Base-by-base conservation (phyloP, 2,797 vertebrate genomes). In the Etheostoma nigrum region DNA sequence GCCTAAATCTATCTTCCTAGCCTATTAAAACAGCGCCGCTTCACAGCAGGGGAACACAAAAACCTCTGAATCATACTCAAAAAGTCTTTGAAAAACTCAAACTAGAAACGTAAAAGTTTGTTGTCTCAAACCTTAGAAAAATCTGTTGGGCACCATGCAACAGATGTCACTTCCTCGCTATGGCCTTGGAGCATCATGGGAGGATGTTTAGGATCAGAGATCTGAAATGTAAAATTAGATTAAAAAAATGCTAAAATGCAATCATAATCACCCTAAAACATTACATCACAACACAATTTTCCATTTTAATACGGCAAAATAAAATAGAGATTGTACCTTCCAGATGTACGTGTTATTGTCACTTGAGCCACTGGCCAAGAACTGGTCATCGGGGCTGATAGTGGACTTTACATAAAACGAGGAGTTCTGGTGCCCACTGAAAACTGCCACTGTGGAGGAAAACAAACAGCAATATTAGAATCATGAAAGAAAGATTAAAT, bases 131-230 rank as follows among this genome's bases (percentile, higher is more conserved):
- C 98, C 97, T 99, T 99, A 2, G 97, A 95, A 78, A 99, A 99
- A 87, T 99, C 98, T n/a, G 96, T 96, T 1, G 96, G 97, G 88
- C 97, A 98, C 98, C 98, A 99, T 18, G 95, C 94, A 72, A 99
- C 93, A 47, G 97, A 98, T 0, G 98, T 99, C 78, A 99, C 98
- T 87, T 99, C 98, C 91, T 98, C 96, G 53, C 93, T 95, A 67
- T 99, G 98, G 75, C 98, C 98, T 75, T 96, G 93, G 36, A 99
- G 96, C 51, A 93, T 93, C 81, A 96, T 67, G n/a, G 97, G 97
- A 86, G 96, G 93, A 81, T 83, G 85, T 58, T 88, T 90, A 23
- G 98, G 96, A 61, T 96, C 93, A 48, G 96, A 96, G 57, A 99
- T 95, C 98, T 99, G 76, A 53, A 91, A 89, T 44, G 18, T 64